Conservation (phyloP, 2,888 invertebrate genomes). For the Parasteatoda lunata region DNA sequence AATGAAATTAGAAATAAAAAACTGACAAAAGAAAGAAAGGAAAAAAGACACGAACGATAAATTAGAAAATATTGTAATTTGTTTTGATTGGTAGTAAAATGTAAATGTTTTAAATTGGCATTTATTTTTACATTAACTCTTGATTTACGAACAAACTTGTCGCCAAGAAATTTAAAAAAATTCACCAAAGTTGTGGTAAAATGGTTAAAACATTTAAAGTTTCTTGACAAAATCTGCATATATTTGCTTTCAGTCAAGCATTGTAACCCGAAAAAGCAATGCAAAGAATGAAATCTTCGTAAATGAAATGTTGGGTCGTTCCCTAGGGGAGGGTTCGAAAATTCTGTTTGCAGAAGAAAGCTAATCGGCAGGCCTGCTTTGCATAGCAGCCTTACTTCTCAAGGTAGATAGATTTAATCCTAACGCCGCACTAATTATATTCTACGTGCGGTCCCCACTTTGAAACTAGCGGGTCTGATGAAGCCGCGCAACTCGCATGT, state of each 20-base stretch:
- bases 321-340: constrained; percentile 26
- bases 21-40: too few relatives aligned
- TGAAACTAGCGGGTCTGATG: constrained; percentile 62
- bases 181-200: too few relatives aligned
- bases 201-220: neutral
- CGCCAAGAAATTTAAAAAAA: too few relatives aligned
- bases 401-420: constrained; percentile 46
- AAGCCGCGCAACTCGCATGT: constrained; percentile 48
- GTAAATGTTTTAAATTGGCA: too few relatives aligned
- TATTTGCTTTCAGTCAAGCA: neutral
- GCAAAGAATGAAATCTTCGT: neutral
- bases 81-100: too few relatives aligned
- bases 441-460: constrained; percentile 54
- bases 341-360: constrained; percentile 64
- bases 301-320: constrained; percentile 19
- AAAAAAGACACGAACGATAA: too few relatives aligned
- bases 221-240: neutral
- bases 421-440: constrained; percentile 61
- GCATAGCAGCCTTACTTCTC: constrained; percentile 46
- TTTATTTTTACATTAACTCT: too few relatives aligned
- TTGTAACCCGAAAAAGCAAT: neutral
- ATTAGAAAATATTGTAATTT: too few relatives aligned
- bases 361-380: constrained; percentile 55
- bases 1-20: too few relatives aligned
- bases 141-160: too few relatives aligned